phyloP scores from a whole-genome alignment of 2,888 invertebrate species.

The Sepiola atlantica region DNA sequence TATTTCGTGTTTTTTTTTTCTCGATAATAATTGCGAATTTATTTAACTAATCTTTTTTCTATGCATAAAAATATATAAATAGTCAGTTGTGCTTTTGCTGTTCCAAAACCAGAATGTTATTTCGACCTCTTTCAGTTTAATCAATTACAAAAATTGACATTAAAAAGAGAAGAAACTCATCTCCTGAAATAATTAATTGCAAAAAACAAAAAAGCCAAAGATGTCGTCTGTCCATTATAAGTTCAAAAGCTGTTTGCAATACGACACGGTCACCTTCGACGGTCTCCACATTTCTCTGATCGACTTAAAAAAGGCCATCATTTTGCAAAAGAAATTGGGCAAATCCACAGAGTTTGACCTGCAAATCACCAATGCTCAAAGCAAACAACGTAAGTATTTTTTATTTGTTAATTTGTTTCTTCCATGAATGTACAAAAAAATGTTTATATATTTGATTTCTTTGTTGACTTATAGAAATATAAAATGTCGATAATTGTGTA shows the following conservation, averaged over 20 bases:
- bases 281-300: constrained; percentile 95
- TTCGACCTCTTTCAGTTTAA: too few species aligned
- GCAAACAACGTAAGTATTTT: constrained; percentile 89
- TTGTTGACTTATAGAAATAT: not conserved
- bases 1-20: not conserved
- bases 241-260: constrained; percentile 96
- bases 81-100: too few species aligned
- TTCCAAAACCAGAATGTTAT: too few species aligned
- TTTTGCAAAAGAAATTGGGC: constrained; percentile 94
- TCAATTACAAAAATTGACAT: too few species aligned
- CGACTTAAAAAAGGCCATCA: constrained; percentile 94
- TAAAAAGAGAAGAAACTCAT: too few species aligned
- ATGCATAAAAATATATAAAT: too few species aligned
- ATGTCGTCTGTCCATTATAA: constrained; percentile 96
- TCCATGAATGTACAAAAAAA: too few species aligned
- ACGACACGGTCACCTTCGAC: constrained; percentile 96
- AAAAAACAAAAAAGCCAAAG: not conserved
- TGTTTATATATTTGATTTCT: not conserved
- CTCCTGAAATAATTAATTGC: too few species aligned
- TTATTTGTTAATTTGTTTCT: not conserved
- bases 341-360: constrained; percentile 96
- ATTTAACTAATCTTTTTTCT: too few species aligned
- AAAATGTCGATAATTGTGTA: too few species aligned
- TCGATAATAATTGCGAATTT: too few species aligned
- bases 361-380: constrained; percentile 96